These are phyloP conservation scores for Alfaro cultratus DNA, from an alignment of 2,797 vertebrate genomes.

Conservation along the genomic window DNA sequence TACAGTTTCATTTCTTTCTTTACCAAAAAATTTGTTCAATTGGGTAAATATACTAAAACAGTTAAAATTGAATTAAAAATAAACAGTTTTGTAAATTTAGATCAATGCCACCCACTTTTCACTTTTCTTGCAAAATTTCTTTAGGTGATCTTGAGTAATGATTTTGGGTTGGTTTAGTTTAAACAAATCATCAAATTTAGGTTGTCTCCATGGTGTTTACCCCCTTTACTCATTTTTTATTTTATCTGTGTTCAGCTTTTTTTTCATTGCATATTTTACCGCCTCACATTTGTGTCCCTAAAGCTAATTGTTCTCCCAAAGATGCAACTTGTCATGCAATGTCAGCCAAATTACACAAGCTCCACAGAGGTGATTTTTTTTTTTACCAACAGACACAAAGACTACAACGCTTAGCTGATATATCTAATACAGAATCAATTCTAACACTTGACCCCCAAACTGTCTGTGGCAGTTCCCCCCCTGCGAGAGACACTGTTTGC, in stretches of 20 bases:
- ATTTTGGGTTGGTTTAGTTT: constrained; percentile 30
- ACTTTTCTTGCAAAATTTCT: constrained; percentile 21
- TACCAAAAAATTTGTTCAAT: constrained; percentile 17
- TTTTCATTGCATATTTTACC: constrained; percentile 31
- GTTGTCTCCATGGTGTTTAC: constrained; percentile 9
- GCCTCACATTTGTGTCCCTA: constrained; percentile 49
- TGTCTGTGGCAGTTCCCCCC: constrained; percentile 31
- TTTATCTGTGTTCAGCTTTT: constrained; percentile 36
- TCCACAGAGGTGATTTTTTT: neutral
- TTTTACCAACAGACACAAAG: constrained; percentile 21
- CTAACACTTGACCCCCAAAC: constrained; percentile 45
- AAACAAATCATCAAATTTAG: constrained; percentile 40
- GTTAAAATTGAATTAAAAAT: constrained; percentile 4
- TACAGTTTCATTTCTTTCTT: constrained; percentile 16
- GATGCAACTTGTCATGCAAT: constrained; percentile 42
- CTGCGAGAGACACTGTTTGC: constrained; percentile 54
- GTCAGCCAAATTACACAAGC: constrained; percentile 36
- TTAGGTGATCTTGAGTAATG: constrained; percentile 31
- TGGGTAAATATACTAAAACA: constrained; percentile 7
- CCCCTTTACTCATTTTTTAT: constrained; percentile 3
- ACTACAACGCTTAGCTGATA: constrained; percentile 37
- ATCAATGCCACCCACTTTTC: neutral
- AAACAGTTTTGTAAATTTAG: neutral
- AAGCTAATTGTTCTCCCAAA: constrained; percentile 43
- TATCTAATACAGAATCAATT: constrained; percentile 44